A percentile compares a stretch with the other conserved stretches of the same genome.
Evolutionary conservation across 2,797 vertebrate genomes (phyloP).

Genomic region (Poecilia wingei): DNA sequence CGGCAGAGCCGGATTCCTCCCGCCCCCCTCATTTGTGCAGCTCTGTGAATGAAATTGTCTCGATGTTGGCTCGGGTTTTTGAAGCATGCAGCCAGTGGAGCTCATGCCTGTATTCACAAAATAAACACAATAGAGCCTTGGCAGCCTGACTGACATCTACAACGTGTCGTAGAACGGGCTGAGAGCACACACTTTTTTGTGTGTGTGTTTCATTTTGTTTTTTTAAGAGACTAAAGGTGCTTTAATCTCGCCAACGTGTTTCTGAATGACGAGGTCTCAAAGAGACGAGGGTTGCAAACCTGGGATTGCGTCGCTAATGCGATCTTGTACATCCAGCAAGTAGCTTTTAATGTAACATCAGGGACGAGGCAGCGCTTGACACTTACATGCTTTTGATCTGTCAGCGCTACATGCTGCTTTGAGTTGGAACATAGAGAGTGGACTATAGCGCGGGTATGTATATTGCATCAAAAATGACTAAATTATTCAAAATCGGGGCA

Average conservation of each 20-base stretch:
- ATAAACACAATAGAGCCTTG: slow-evolving; percentile 46
- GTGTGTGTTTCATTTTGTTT: slow-evolving; percentile 11
- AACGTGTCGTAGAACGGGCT: slow-evolving; percentile 12
- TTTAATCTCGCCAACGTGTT: slow-evolving; percentile 39
- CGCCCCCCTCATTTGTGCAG: slow-evolving; percentile 25
- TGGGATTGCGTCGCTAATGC: slow-evolving; percentile 3
- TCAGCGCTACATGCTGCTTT: slow-evolving; percentile 1
- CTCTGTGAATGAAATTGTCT: slow-evolving; percentile 39
- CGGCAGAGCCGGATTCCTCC: slow-evolving; percentile 31
- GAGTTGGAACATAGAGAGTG: slow-evolving; percentile 5
- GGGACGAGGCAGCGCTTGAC: slow-evolving; percentile 15
- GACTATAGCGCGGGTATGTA: neutral
- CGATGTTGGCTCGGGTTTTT: slow-evolving; percentile 19
- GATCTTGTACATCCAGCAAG: slow-evolving; percentile 21
- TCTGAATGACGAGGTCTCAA: slow-evolving; percentile 25
- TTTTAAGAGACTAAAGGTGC: slow-evolving; percentile 39
- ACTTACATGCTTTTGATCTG: slow-evolving; percentile 27
- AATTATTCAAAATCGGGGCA: neutral
- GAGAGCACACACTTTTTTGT: slow-evolving; percentile 15
- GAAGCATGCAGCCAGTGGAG: slow-evolving; percentile 18
- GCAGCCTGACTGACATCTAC: slow-evolving; percentile 32
- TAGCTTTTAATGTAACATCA: slow-evolving; percentile 35
- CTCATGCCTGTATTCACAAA: slow-evolving; percentile 44
- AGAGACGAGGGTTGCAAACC: slow-evolving; percentile 22
- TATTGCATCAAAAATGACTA: neutral